phyloP scores from a whole-genome alignment of 2,113 vertebrate genomes.

The Oryctolagus cuniculus region mOryCun1.1 NC_091449.1:63578501-63579000 shows the following conservation, averaged over 20 bases:
- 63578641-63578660: slow-evolving; percentile 58
- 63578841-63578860: background rate
- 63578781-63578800: slow-evolving; percentile 4
- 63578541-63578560: slow-evolving; percentile 4
- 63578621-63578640: background rate
- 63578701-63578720: background rate
- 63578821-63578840: background rate
- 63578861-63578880: background rate
- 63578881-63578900: slow-evolving; percentile 43
- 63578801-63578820: slow-evolving; percentile 13
- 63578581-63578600: slow-evolving; percentile 38
- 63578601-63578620: background rate
- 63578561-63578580: slow-evolving; percentile 35
- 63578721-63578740: slow-evolving; percentile 58
- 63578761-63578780: slow-evolving; percentile 19
- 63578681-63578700: slow-evolving; percentile 20
- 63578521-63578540: slow-evolving; percentile 47
- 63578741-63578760: slow-evolving; percentile 59
- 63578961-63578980: slow-evolving; percentile 68
- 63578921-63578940: slow-evolving; percentile 56
- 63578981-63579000: slow-evolving; percentile 70
- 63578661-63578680: slow-evolving; percentile 61
- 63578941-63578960: background rate
- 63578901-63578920: slow-evolving; percentile 60
- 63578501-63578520: slow-evolving; percentile 36